phyloP scores from a whole-genome alignment of 2,888 invertebrate genomes.

The Agrochola lychnidis region DNA sequence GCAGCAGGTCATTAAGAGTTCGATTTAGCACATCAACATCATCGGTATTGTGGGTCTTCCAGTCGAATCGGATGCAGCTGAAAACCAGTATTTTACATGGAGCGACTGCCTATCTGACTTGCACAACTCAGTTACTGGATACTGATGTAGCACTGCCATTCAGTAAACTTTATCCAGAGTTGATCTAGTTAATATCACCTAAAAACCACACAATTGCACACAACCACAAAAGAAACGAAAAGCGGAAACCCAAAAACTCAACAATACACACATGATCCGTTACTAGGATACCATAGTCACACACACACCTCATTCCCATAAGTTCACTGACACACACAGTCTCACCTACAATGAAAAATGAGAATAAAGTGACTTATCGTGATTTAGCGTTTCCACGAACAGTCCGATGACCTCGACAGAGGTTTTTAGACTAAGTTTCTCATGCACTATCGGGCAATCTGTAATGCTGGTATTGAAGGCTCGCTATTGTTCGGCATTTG shows the following conservation, averaged over 20 bases:
- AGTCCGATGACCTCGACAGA: slow-evolving; percentile 56
- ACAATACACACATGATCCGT: slow-evolving; percentile 50
- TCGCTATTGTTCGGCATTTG: slow-evolving; percentile 57
- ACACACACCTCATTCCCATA: slow-evolving; percentile 52
- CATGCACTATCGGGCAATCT: slow-evolving; percentile 65
- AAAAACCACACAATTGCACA: slow-evolving; percentile 18
- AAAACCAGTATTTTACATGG: too few relatives aligned
- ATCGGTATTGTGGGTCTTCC: background rate
- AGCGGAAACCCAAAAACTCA: slow-evolving; percentile 37
- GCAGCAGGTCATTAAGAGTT: background rate
- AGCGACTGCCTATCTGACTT: background rate
- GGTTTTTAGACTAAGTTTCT: slow-evolving; percentile 60
- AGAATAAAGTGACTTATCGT: slow-evolving; percentile 47
- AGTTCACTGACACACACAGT: slow-evolving; percentile 53
- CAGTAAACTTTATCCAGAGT: background rate
- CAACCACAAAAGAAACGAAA: slow-evolving; percentile 37
- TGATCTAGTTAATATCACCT: slow-evolving; percentile 11
- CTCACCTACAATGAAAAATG: slow-evolving; percentile 40
- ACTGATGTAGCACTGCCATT: background rate
- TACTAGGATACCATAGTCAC: slow-evolving; percentile 50
- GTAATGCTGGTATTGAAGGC: slow-evolving; percentile 59
- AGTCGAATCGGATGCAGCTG: background rate
- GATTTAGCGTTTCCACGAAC: slow-evolving; percentile 51
- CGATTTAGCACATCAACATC: too few relatives aligned
- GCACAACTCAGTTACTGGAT: background rate